phyloP scores from a whole-genome alignment of 2,113 vertebrate genomes.

The Caretta caretta region DNA sequence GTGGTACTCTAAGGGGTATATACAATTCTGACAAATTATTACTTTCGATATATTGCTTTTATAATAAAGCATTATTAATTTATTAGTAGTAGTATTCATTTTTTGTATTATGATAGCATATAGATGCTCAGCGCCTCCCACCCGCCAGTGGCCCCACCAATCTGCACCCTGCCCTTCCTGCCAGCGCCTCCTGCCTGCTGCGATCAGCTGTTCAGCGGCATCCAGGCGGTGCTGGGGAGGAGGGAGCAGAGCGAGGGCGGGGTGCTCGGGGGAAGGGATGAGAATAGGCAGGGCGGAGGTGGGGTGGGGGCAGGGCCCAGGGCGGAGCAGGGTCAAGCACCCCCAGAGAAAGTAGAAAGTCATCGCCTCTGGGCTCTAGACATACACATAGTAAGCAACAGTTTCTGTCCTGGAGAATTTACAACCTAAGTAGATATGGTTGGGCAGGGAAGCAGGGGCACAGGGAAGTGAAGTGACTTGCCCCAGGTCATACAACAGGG shows the following conservation, averaged over 20 bases:
- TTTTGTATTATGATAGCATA: not conserved
- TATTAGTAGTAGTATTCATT: not conserved
- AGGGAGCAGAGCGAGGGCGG: too few species aligned
- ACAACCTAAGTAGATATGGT: not conserved
- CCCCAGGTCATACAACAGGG: accelerated
- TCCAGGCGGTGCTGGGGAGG: too few species aligned
- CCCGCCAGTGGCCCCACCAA: too few species aligned
- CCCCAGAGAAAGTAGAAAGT: too few species aligned
- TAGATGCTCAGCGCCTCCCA: not conserved
- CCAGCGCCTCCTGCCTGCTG: too few species aligned
- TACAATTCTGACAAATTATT: not conserved
- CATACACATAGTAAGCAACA: not conserved
- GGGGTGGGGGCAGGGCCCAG: too few species aligned
- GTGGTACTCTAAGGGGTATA: not conserved
- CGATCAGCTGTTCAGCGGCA: too few species aligned
- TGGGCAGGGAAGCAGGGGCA: conserved; percentile 11
- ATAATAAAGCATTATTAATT: not conserved
- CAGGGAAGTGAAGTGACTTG: not conserved
- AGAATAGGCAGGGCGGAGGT: too few species aligned
- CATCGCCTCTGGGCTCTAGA: not conserved
- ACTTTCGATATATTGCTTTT: not conserved
- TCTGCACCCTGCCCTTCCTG: too few species aligned
- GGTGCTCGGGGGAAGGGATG: too few species aligned
- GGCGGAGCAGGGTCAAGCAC: too few species aligned
- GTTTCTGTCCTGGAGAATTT: conserved; percentile 17